A percentile compares a stretch with the other conserved stretches of the same genome.
phyloP scores from a whole-genome alignment of 2,888 invertebrate genomes.

The Microplitis manilae region DNA sequence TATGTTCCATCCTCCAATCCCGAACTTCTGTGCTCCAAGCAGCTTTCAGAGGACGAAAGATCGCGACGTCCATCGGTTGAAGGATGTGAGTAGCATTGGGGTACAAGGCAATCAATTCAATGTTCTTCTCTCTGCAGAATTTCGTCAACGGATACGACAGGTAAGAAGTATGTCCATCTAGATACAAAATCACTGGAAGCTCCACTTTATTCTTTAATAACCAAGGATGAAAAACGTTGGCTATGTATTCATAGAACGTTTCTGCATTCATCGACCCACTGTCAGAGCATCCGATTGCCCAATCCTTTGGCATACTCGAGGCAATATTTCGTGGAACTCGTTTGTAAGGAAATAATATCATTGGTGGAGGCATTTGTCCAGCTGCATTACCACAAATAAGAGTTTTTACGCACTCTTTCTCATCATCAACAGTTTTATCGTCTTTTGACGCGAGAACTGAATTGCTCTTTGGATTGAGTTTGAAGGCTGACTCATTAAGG shows the following conservation, averaged over 20 bases:
- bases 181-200: slow-evolving; percentile 3
- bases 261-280: not conserved
- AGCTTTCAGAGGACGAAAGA: slow-evolving; percentile 17
- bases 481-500: not conserved
- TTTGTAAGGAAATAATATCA: not conserved
- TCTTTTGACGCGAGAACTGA: slow-evolving; percentile 6
- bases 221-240: not conserved
- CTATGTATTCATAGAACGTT: not conserved
- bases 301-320: not conserved
- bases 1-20: not conserved
- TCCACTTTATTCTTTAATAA: not conserved
- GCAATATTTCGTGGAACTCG: not conserved
- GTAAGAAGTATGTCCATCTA: slow-evolving; percentile 2
- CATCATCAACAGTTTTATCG: slow-evolving; percentile 8
- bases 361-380: not conserved
- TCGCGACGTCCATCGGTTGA: not conserved
- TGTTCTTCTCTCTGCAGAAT: not conserved
- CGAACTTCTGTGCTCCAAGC: not conserved
- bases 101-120: not conserved
- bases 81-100: not conserved
- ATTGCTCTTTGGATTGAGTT: not conserved
- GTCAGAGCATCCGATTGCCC: not conserved
- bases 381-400: not conserved
- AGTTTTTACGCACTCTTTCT: slow-evolving; percentile 22
- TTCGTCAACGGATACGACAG: not conserved